These are phyloP conservation scores for Dryobotodes eremita DNA, from an alignment of 2,888 invertebrate genomes.

Conservation along the genomic window DNA sequence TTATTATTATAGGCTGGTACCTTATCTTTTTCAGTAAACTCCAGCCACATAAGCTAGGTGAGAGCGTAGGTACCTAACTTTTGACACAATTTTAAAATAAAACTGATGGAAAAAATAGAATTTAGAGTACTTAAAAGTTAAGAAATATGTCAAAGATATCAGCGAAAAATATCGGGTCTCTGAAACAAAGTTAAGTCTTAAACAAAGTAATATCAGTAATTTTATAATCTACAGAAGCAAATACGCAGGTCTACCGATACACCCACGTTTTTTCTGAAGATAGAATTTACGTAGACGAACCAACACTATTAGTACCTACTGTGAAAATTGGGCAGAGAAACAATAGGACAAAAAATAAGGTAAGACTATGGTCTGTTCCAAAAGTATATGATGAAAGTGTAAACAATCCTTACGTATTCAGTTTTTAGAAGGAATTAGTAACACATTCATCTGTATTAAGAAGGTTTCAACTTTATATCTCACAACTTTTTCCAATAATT, in stretches of 20 bases:
- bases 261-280: not conserved
- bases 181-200: conserved; percentile 1
- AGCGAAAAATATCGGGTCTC: not conserved
- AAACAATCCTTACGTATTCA: not conserved
- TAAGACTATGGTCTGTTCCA: no score
- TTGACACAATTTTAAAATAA: not conserved
- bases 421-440: not conserved
- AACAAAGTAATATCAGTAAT: conserved; percentile 1
- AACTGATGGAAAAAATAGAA: no score
- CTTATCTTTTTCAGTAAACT: not conserved
- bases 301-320: not conserved
- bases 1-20: no score
- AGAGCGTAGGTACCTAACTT: not conserved
- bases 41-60: not conserved
- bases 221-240: conserved; percentile 6
- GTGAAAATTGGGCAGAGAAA: not conserved
- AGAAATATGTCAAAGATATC: no score
- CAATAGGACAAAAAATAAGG: not conserved
- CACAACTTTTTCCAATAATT: not conserved
- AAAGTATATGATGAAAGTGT: not conserved
- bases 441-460: not conserved
- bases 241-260: not conserved
- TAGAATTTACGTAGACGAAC: not conserved
- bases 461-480: not conserved
- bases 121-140: not conserved